A percentile compares a stretch with the other conserved stretches of the same genome.
These are phyloP conservation scores for Passer domesticus DNA, from an alignment of 2,113 vertebrate genomes.

Conservation along the genomic window DNA sequence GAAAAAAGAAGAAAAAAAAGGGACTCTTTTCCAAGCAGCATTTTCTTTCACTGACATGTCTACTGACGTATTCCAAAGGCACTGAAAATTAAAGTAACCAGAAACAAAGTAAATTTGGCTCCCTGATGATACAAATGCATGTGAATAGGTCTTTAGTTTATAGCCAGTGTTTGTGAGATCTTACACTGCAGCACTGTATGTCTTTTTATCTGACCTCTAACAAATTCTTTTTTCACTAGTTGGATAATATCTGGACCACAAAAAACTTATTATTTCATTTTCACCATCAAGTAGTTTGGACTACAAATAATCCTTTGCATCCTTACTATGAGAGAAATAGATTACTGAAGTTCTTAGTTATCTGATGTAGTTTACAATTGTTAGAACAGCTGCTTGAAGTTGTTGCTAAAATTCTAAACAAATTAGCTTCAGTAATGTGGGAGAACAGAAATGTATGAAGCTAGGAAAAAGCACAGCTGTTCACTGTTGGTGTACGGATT, in stretches of 20 bases:
- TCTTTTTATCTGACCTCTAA: not conserved
- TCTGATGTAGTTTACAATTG: not conserved
- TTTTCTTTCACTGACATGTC: not conserved
- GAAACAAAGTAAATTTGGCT: not conserved
- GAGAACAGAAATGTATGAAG: not conserved
- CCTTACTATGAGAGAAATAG: not conserved
- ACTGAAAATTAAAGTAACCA: not conserved
- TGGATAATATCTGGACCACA: not conserved
- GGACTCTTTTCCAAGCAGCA: not conserved
- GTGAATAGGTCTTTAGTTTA: not conserved
- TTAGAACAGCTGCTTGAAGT: conserved; percentile 25
- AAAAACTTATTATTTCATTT: not conserved
- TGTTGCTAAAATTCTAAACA: conserved; percentile 16
- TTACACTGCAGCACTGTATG: not conserved
- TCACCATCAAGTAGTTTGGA: not conserved
- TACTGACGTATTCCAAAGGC: not conserved
- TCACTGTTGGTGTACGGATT: not conserved
- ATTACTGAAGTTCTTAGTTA: not conserved
- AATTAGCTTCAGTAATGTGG: not conserved
- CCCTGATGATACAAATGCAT: not conserved
- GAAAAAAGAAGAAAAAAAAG: not conserved
- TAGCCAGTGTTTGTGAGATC: not conserved
- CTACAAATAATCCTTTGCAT: not conserved
- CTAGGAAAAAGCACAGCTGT: not conserved
- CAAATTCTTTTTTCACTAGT: not conserved